Evolutionary conservation across 2,797 vertebrate species (phyloP), one percentile per base, ranked within the genome.

Genomic region (Neosilurus mollespiculum): DNA sequence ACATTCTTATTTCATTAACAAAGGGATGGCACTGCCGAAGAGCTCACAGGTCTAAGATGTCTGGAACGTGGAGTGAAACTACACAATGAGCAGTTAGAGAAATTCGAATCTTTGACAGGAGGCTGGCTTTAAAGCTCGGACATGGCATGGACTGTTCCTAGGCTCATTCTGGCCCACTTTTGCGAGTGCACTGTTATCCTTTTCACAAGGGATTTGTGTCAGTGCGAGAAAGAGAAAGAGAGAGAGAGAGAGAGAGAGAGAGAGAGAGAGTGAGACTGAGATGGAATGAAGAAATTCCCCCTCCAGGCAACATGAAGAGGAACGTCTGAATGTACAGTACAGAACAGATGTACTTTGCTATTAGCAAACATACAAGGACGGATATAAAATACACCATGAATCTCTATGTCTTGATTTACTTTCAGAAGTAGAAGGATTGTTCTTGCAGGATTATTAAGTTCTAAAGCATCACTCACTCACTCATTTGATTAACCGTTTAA

Each of bases 151-250:
- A 56, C 67, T 81, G 77, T 49, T 67, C 61, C 78, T n/a, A 18
- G 80, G 18, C 34, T 67, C 14, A 24, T 58, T 71, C 66, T 54
- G 20, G 80, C 62, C 78, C 49, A 81, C 77, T 81, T 81, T 81
- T 80, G 64, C 26, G 34, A 81, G 66, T 54, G 54, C 86, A 79
- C 80, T 66, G 54, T 66, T 82, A 80, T 78, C 78, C 83, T 71
- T 65, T 80, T 86, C 81, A 80, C 22, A 82, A 86, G 61, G 37
- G 3, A 85, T 85, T 86, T 76, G 62, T 87, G 86, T 86, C 84
- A 86, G 53, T 62, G 69, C 54, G 53, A 69, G 30, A 76, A 20
- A 87, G 66, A 79, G 2, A 30, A 37, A 71, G 18, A 86, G 62
- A 72, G 65, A 51, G 43, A 58, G 70, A 34, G 30, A 58, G 58